These are phyloP conservation scores for Apostichopus californicus DNA, from an alignment of 35 echinoderm and acorn worm genomes.

Conservation along the genomic window DNA sequence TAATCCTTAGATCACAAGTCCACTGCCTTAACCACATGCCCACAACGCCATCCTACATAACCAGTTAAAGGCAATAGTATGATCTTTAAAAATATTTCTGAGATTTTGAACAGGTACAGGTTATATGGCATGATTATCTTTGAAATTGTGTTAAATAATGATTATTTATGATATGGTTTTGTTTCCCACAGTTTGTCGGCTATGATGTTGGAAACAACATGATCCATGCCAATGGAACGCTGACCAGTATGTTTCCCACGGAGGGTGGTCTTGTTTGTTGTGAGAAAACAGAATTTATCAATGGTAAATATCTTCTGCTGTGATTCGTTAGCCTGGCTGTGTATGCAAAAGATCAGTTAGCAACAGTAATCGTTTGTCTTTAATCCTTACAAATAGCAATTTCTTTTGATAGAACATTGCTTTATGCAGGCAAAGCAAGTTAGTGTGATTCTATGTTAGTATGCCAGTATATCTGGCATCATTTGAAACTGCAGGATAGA, in stretches of 20 bases:
- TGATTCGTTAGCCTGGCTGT: too few species aligned
- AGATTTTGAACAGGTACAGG: neutral
- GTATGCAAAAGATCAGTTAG: too few species aligned
- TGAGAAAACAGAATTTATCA: conserved; percentile 86
- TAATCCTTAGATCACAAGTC: too few species aligned
- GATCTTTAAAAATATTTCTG: neutral
- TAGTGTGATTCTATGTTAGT: too few species aligned
- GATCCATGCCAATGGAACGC: conserved; percentile 81
- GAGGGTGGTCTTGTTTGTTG: conserved; percentile 90
- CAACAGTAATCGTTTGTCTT: too few species aligned
- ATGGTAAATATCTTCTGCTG: conserved; percentile 60
- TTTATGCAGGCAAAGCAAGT: too few species aligned
- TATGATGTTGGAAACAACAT: conserved; percentile 94
- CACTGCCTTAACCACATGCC: too few species aligned
- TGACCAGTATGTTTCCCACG: conserved; percentile 75
- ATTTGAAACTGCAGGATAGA: too few species aligned
- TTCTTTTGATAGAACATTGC: too few species aligned
- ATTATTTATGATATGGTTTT: neutral
- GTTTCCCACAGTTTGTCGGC: conserved; percentile 80
- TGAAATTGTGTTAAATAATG: neutral
- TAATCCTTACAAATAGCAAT: too few species aligned
- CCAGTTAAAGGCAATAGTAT: neutral
- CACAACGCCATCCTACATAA: too few species aligned
- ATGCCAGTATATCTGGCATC: too few species aligned
- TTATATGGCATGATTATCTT: neutral